Evolutionary conservation across 2,888 invertebrate species (phyloP).

Genomic region (Ryuthela nishihirai): DNA sequence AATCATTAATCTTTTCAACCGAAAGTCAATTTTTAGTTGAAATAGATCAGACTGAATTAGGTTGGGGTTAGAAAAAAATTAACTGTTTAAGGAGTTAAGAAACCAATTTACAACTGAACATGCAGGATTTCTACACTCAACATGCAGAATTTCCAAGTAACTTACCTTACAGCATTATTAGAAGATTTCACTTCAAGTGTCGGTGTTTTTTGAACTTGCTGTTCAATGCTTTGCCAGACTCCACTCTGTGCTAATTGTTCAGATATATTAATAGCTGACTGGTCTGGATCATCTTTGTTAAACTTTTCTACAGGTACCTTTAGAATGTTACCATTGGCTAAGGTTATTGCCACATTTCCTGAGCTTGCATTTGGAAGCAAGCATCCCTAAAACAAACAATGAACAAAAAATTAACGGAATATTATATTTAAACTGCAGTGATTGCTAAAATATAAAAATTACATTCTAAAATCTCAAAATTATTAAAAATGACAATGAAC

Average conservation of each 20-base stretch:
- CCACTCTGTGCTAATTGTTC: conserved; percentile 91
- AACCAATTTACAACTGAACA: too few relatives aligned
- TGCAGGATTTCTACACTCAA: too few relatives aligned
- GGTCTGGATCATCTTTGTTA: conserved; percentile 40
- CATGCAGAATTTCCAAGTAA: too few relatives aligned
- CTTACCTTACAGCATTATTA: conserved; percentile 26
- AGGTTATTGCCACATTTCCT: conserved; percentile 73
- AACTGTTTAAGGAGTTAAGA: too few relatives aligned
- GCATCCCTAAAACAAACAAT: conserved; percentile 13
- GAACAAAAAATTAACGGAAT: background rate
- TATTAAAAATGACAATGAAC: conserved; percentile 1
- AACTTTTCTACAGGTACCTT: conserved; percentile 70
- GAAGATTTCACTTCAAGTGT: conserved; percentile 54
- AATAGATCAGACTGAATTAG: too few relatives aligned
- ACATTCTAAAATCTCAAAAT: too few relatives aligned
- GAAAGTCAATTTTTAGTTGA: too few relatives aligned
- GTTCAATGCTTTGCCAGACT: conserved; percentile 68
- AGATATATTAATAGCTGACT: conserved; percentile 70
- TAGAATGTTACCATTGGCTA: conserved; percentile 85
- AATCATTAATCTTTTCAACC: too few relatives aligned
- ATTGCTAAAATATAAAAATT: too few relatives aligned
- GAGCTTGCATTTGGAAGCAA: conserved; percentile 41
- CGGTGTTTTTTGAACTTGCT: conserved; percentile 59
- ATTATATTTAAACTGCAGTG: too few relatives aligned
- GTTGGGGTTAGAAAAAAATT: too few relatives aligned